Percentiles rank a stretch among this genome's conserved stretches.
Conservation (phyloP, 2,113 vertebrate genomes). For the Forbesichthys agassizii region DNA sequence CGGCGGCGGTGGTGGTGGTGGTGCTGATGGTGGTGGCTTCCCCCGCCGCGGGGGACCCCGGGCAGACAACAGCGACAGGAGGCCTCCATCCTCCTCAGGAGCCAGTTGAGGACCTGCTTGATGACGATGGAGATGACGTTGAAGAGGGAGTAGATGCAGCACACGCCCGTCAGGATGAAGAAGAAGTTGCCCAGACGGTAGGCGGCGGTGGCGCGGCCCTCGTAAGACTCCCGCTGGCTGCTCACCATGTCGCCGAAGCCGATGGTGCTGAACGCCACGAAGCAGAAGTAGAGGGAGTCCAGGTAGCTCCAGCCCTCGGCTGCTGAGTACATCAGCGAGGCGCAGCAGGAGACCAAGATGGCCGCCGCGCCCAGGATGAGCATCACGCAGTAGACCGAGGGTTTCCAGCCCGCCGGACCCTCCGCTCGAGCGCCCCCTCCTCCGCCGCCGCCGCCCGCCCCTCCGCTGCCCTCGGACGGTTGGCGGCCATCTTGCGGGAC, state of each 20-base stretch:
- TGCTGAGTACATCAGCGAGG: constrained; percentile 90
- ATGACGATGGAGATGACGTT: constrained; percentile 97
- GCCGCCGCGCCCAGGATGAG: constrained; percentile 90
- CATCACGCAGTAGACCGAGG: constrained; percentile 96
- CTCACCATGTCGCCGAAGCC: constrained; percentile 98
- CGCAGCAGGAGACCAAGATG: constrained; percentile 89
- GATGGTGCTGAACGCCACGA: constrained; percentile 97
- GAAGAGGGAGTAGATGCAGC: constrained; percentile 98
- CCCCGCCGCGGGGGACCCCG: constrained; percentile 57
- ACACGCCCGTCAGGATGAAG: constrained; percentile 94
- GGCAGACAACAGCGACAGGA: constrained; percentile 79
- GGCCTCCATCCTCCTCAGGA: constrained; percentile 82
- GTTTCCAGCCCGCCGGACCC: constrained; percentile 88
- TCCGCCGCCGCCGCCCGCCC: constrained; percentile 29
- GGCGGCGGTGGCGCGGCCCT: constrained; percentile 73
- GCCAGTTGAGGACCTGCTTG: constrained; percentile 96
- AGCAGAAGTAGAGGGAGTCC: constrained; percentile 97
- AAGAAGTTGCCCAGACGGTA: constrained; percentile 91
- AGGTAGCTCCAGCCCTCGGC: constrained; percentile 94
- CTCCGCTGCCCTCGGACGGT: constrained; percentile 32
- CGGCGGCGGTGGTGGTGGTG: constrained; percentile 80
- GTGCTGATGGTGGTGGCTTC: constrained; percentile 27
- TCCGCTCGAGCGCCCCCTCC: constrained; percentile 59
- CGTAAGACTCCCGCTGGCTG: constrained; percentile 86
- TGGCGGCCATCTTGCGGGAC: constrained; percentile 66